phyloP scores from a whole-genome alignment of 2,888 invertebrate species.

The Drosophila tanythrix region DNA sequence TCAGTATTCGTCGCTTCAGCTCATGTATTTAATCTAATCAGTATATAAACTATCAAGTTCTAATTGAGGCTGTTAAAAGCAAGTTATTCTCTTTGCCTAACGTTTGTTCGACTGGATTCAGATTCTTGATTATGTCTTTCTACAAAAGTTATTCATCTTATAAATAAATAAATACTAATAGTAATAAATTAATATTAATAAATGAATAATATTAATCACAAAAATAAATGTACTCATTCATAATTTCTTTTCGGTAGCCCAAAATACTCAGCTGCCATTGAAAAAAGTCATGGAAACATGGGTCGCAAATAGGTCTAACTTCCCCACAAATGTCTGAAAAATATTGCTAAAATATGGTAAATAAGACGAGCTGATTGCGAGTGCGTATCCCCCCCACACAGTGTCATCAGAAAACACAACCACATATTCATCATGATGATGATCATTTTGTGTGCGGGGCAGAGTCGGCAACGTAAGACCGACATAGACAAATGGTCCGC shows the following conservation, averaged over 20 bases:
- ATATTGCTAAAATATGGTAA: slow-evolving; percentile 43
- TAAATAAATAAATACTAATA: background rate
- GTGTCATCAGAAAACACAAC: slow-evolving; percentile 12
- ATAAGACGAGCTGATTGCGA: slow-evolving; percentile 52
- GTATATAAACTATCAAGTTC: background rate
- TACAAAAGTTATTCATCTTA: background rate
- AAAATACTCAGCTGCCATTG: slow-evolving; percentile 11
- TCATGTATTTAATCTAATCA: background rate
- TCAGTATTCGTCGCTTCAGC: background rate
- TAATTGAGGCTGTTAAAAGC: background rate
- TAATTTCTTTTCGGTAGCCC: background rate
- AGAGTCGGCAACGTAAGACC: slow-evolving; percentile 7
- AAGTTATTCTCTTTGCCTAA: too few relatives aligned
- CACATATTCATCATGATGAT: slow-evolving; percentile 37
- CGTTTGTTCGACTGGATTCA: background rate
- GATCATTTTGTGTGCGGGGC: slow-evolving; percentile 27
- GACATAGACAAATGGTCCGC: slow-evolving; percentile 68
- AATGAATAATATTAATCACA: background rate
- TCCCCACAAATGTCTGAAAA: slow-evolving; percentile 17
- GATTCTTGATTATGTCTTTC: background rate
- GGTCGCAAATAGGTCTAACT: slow-evolving; percentile 11
- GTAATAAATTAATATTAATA: background rate
- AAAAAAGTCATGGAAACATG: slow-evolving; percentile 34
- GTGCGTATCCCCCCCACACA: slow-evolving; percentile 47
- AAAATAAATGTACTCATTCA: background rate